phyloP scores from a whole-genome alignment of 2,797 vertebrate genomes.

The Phaenicophaeus curvirostris region DNA sequence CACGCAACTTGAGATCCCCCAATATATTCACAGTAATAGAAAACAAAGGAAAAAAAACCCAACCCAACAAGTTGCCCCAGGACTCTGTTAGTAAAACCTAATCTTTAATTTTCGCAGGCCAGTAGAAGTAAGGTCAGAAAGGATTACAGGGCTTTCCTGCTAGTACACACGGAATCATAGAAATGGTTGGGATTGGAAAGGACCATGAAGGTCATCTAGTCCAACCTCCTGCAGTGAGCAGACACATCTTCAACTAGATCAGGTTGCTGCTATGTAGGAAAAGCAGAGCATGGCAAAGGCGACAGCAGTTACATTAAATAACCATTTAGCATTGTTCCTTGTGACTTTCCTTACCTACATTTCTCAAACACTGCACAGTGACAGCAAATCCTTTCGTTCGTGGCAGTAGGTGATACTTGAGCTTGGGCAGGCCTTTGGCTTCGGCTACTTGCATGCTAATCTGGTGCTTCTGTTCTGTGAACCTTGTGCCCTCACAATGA shows the following conservation, averaged over 20 bases:
- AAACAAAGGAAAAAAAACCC: not conserved
- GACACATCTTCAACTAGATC: no score
- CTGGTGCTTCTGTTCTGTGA: slow-evolving; percentile 92
- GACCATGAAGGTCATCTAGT: no score
- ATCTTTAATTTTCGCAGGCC: not conserved
- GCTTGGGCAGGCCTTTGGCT: slow-evolving; percentile 92
- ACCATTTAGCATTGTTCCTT: not conserved
- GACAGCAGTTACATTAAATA: not conserved
- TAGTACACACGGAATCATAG: not conserved
- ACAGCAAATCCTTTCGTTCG: slow-evolving; percentile 95
- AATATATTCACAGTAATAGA: not conserved
- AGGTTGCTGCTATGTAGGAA: not conserved
- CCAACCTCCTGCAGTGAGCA: no score
- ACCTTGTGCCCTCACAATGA: slow-evolving; percentile 94
- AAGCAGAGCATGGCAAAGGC: not conserved
- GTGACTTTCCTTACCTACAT: slow-evolving; percentile 85
- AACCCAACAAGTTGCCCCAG: not conserved
- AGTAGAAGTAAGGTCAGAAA: not conserved
- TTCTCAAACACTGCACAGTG: slow-evolving; percentile 92
- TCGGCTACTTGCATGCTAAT: slow-evolving; percentile 96
- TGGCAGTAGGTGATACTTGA: slow-evolving; percentile 94
- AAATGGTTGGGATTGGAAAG: no score
- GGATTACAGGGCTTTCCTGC: not conserved
- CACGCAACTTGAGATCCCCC: not conserved
- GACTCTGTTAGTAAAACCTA: not conserved